These are phyloP conservation scores for Pristionchus exspectatus DNA, from an alignment of 2,888 invertebrate species.

Conservation along the genomic window DNA sequence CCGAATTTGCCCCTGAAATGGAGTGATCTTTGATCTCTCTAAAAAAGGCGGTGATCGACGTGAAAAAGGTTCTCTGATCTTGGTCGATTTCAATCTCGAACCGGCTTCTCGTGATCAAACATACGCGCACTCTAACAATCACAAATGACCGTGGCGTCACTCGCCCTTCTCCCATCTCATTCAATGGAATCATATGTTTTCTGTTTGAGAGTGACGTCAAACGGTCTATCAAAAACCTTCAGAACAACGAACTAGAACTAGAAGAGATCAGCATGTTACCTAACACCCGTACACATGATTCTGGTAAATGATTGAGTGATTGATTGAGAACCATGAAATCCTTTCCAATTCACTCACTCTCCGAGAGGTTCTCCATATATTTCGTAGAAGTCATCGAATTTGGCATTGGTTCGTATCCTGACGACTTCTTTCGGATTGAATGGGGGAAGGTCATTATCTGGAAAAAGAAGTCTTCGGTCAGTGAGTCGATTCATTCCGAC, in stretches of 20 bases:
- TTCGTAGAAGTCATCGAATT: slow-evolving; percentile 68
- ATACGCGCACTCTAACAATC: not conserved
- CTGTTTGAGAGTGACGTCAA: slow-evolving; percentile 15
- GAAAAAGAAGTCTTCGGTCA: slow-evolving; percentile 50
- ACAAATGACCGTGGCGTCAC: slow-evolving; percentile 37
- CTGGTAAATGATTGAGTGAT: too few relatives aligned
- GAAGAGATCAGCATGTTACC: too few relatives aligned
- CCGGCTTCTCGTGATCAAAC: slow-evolving; percentile 30
- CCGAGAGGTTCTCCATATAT: slow-evolving; percentile 67
- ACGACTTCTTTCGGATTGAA: slow-evolving; percentile 71
- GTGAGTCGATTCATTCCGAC: not conserved
- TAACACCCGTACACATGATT: too few relatives aligned
- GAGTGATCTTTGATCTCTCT: not conserved
- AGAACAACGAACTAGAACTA: too few relatives aligned
- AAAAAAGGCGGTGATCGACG: not conserved
- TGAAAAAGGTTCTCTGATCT: not conserved
- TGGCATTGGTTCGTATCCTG: slow-evolving; percentile 64
- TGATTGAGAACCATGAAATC: too few relatives aligned
- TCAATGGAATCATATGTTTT: slow-evolving; percentile 40
- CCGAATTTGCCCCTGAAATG: slow-evolving; percentile 82
- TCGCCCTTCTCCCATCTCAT: not conserved
- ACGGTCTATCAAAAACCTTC: not conserved
- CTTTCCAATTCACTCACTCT: slow-evolving; percentile 60
- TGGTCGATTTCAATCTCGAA: not conserved
- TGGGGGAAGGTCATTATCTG: slow-evolving; percentile 75